Evolutionary conservation across 2,888 invertebrate genomes (phyloP).

Genomic region (Phyllotreta cruciferae): DNA sequence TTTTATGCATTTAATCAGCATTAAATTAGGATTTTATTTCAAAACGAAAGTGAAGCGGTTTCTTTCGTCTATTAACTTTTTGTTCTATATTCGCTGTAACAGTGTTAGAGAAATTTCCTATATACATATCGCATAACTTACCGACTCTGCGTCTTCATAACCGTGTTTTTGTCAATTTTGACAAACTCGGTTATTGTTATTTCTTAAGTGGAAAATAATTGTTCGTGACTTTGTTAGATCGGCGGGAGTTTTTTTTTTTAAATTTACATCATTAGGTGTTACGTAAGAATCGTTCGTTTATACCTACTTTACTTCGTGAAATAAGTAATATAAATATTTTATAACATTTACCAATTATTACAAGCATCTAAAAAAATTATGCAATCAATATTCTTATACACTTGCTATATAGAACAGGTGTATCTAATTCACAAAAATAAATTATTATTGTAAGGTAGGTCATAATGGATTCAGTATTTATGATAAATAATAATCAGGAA

Average conservation of each 20-base stretch:
- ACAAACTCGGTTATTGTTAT: slow-evolving; percentile 9
- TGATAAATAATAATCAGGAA: slow-evolving; percentile 36
- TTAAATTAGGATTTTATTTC: slow-evolving; percentile 45
- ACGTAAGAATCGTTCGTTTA: slow-evolving; percentile 1
- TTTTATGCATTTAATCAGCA: slow-evolving; percentile 44
- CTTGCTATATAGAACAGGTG: too few species aligned
- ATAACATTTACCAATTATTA: too few species aligned
- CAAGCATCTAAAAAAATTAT: too few species aligned
- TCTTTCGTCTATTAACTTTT: slow-evolving; percentile 36
- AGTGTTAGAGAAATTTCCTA: slow-evolving; percentile 17
- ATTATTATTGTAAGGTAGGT: not conserved
- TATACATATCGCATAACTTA: slow-evolving; percentile 1
- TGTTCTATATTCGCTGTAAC: slow-evolving; percentile 14
- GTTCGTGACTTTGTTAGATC: slow-evolving; percentile 17
- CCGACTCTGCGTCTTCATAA: slow-evolving; percentile 8
- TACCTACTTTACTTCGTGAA: slow-evolving; percentile 1
- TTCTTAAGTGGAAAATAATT: slow-evolving; percentile 21
- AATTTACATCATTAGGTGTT: slow-evolving; percentile 16
- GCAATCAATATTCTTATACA: too few species aligned
- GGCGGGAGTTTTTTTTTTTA: slow-evolving; percentile 1
- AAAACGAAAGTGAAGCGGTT: slow-evolving; percentile 41
- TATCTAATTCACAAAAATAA: too few species aligned
- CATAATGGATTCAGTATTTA: slow-evolving; percentile 38
- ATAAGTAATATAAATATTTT: not conserved
- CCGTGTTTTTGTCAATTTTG: slow-evolving; percentile 7